These are phyloP conservation scores for Sebastes wilsoni DNA, from an alignment of 2,797 vertebrate species.

Conservation along the genomic window DNA sequence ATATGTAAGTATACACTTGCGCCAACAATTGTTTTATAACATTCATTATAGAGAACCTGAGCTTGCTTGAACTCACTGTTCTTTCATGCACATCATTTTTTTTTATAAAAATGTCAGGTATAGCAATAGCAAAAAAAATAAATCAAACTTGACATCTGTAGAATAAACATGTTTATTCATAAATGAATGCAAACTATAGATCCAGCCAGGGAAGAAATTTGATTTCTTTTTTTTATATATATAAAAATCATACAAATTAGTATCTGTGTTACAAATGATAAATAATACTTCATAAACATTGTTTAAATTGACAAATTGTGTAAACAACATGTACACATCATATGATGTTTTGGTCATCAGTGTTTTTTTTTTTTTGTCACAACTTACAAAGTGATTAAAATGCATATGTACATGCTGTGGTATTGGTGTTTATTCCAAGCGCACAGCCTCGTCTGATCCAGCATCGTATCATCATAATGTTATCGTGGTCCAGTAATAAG, in stretches of 20 bases:
- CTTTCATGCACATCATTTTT: slow-evolving; percentile 12
- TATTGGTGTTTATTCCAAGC: slow-evolving; percentile 26
- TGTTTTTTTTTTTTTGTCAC: slow-evolving; percentile 30
- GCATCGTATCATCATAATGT: slow-evolving; percentile 33
- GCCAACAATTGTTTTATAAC: slow-evolving; percentile 32
- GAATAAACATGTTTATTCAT: slow-evolving; percentile 81
- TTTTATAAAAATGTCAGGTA: slow-evolving; percentile 16
- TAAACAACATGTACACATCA: slow-evolving; percentile 72
- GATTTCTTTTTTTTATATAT: slow-evolving; percentile 47
- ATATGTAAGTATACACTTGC: slow-evolving; percentile 39
- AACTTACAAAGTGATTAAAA: slow-evolving; percentile 44
- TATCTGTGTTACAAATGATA: slow-evolving; percentile 79
- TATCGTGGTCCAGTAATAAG: slow-evolving; percentile 25
- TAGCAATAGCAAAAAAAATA: slow-evolving; percentile 23
- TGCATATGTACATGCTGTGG: slow-evolving; percentile 41
- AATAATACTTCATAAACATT: slow-evolving; percentile 72
- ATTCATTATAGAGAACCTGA: background rate
- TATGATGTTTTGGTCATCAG: slow-evolving; percentile 67
- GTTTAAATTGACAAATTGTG: slow-evolving; percentile 65
- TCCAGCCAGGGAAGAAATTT: slow-evolving; percentile 62
- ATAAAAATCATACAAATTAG: slow-evolving; percentile 82
- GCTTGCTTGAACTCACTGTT: slow-evolving; percentile 14
- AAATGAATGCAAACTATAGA: slow-evolving; percentile 77
- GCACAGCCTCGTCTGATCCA: slow-evolving; percentile 46
- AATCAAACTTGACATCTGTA: slow-evolving; percentile 15